Conservation (phyloP, 2,888 invertebrate species). For the Nymphalis urticae region DNA sequence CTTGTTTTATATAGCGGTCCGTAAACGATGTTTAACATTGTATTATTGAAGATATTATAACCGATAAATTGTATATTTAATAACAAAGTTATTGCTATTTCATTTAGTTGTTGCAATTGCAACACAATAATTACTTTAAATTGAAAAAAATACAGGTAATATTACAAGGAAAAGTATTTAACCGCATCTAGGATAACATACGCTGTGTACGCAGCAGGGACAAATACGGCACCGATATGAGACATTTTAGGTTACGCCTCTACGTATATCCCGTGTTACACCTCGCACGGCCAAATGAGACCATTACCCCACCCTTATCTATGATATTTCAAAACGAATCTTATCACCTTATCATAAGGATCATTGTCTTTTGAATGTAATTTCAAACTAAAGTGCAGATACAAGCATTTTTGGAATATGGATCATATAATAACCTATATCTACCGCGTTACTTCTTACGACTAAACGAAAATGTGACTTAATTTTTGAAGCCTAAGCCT, state of each 20-base stretch:
- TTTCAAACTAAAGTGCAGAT: conserved; percentile 52
- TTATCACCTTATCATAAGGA: conserved; percentile 51
- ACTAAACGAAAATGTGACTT: conserved; percentile 36
- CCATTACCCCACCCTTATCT: conserved; percentile 66
- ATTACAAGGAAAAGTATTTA: conserved; percentile 41
- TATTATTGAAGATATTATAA: too few species aligned
- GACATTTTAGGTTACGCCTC: conserved; percentile 63
- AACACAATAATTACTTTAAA: too few species aligned
- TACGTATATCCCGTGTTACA: conserved; percentile 60
- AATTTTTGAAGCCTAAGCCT: conserved; percentile 27
- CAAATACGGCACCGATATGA: conserved; percentile 62
- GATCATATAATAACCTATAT: conserved; percentile 42
- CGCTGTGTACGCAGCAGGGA: conserved; percentile 19
- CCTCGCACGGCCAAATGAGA: conserved; percentile 70
- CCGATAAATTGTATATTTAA: too few species aligned
- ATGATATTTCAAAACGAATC: conserved; percentile 50
- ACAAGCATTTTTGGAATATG: conserved; percentile 58
- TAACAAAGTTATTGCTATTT: too few species aligned
- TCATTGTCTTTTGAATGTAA: conserved; percentile 45
- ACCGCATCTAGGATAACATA: conserved; percentile 31
- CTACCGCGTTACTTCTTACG: conserved; percentile 30
- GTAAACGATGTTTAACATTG: too few species aligned
- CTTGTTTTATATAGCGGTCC: too few species aligned
- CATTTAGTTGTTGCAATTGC: too few species aligned
- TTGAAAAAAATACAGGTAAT: too few species aligned